Percentiles rank a stretch among this genome's conserved stretches.
Conservation (phyloP, 2,797 vertebrate species). For the Nasua narica region DNA sequence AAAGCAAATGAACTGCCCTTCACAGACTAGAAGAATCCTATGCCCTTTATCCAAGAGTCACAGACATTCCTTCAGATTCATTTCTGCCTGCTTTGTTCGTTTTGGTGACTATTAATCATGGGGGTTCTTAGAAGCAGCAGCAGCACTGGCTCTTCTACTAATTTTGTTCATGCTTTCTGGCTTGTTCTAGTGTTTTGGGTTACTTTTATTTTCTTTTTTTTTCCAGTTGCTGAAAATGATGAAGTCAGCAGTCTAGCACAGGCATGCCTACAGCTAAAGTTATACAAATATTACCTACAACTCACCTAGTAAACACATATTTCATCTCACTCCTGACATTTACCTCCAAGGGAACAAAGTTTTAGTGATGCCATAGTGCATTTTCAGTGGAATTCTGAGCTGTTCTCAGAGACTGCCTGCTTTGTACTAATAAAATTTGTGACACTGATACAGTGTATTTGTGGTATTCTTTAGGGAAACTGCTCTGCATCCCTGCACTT, state of each 20-base stretch:
- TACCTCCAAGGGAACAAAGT: neutral
- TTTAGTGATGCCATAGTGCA: neutral
- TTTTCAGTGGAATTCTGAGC: neutral
- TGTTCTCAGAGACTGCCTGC: neutral
- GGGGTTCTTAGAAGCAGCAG: neutral
- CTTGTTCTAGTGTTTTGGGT: neutral
- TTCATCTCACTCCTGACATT: slow-evolving; percentile 2
- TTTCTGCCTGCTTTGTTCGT: neutral
- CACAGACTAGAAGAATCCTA: neutral
- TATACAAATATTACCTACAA: neutral
- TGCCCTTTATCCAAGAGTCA: neutral
- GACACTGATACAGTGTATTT: neutral
- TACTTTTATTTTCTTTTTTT: neutral
- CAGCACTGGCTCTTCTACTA: neutral
- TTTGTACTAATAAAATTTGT: neutral
- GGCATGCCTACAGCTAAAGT: neutral
- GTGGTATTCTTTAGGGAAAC: neutral
- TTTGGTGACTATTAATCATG: neutral
- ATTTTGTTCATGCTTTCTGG: neutral
- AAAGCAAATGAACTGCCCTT: neutral
- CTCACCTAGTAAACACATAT: neutral
- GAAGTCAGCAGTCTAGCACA: neutral
- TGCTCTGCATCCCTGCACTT: neutral
- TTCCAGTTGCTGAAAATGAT: neutral
- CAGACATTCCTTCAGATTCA: neutral